Conservation (phyloP, 1,140 invertebrate species). For the Ceratina calcarata region DNA sequence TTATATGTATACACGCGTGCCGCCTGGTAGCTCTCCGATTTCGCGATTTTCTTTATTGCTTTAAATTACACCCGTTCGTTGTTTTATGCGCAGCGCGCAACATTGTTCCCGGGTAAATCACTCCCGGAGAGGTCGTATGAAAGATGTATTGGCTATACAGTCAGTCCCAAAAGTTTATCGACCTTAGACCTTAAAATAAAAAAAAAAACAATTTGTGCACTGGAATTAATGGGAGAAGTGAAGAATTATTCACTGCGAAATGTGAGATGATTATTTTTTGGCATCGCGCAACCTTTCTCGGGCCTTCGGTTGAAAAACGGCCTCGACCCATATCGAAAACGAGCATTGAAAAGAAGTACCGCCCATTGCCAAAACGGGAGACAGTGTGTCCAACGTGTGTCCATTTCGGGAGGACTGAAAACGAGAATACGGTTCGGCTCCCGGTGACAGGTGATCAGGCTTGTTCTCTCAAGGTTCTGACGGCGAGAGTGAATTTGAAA, state of each 20-base stretch:
- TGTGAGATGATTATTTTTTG: too few relatives aligned
- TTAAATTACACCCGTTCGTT: slow-evolving; percentile 35
- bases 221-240: too few relatives aligned
- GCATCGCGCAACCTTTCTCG: not conserved
- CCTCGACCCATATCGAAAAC: slow-evolving; percentile 17
- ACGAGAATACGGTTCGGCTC: slow-evolving; percentile 1
- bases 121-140: too few relatives aligned
- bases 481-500: slow-evolving; percentile 67
- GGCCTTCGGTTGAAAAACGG: not conserved
- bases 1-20: not conserved
- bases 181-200: too few relatives aligned
- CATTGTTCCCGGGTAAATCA: slow-evolving; percentile 28
- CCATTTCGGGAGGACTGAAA: slow-evolving; percentile 44
- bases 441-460: slow-evolving; percentile 35
- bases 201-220: too few relatives aligned
- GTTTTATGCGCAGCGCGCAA: slow-evolving; percentile 8
- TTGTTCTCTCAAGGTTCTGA: slow-evolving; percentile 46
- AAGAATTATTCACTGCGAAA: too few relatives aligned
- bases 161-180: too few relatives aligned
- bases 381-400: slow-evolving; percentile 18
- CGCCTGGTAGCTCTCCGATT: slow-evolving; percentile 43
- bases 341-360: not conserved
- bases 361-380: slow-evolving; percentile 19
- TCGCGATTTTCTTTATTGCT: slow-evolving; percentile 43
- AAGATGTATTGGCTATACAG: too few relatives aligned